phyloP scores from a whole-genome alignment of 64 coral and sea anemone genomes.

The Porites lutea region DNA sequence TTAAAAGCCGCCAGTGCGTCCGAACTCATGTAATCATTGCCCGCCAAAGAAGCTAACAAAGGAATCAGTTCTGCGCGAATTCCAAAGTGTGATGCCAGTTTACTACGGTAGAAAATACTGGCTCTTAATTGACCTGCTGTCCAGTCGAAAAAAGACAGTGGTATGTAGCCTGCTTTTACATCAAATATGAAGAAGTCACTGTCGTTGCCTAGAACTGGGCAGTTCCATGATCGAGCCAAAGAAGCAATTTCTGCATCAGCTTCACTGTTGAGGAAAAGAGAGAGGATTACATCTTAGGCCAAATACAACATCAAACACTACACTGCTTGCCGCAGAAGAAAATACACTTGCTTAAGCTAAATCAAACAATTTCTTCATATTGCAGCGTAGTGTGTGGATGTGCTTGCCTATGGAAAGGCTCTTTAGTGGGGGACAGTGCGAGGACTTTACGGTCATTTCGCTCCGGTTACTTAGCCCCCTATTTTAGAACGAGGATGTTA shows the following conservation, averaged over 20 bases:
- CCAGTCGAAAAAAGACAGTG: slow-evolving; percentile 59
- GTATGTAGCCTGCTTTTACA: slow-evolving; percentile 80
- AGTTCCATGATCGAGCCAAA: slow-evolving; percentile 60
- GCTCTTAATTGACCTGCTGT: slow-evolving; percentile 39
- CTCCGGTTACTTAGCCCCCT: too few relatives aligned
- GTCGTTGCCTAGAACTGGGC: slow-evolving; percentile 81
- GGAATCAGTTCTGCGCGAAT: slow-evolving; percentile 71
- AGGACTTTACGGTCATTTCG: too few relatives aligned
- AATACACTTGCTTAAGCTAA: too few relatives aligned
- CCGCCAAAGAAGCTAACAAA: slow-evolving; percentile 79
- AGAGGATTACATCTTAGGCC: neutral
- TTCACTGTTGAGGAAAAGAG: slow-evolving; percentile 66
- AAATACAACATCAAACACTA: neutral
- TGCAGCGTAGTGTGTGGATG: too few relatives aligned
- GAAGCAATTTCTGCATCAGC: slow-evolving; percentile 87
- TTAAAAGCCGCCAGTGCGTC: slow-evolving; percentile 64
- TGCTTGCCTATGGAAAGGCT: too few relatives aligned
- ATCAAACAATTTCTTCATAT: too few relatives aligned
- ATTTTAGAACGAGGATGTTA: too few relatives aligned
- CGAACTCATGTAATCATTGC: slow-evolving; percentile 75
- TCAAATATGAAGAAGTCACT: slow-evolving; percentile 94
- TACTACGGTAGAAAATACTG: slow-evolving; percentile 49
- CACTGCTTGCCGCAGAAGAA: too few relatives aligned
- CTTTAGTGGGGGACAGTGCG: too few relatives aligned
- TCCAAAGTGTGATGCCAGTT: slow-evolving; percentile 68